These are phyloP conservation scores for Ditylenchus weischeri DNA, from an alignment of 2,888 invertebrate species.

Conservation along the genomic window DNA sequence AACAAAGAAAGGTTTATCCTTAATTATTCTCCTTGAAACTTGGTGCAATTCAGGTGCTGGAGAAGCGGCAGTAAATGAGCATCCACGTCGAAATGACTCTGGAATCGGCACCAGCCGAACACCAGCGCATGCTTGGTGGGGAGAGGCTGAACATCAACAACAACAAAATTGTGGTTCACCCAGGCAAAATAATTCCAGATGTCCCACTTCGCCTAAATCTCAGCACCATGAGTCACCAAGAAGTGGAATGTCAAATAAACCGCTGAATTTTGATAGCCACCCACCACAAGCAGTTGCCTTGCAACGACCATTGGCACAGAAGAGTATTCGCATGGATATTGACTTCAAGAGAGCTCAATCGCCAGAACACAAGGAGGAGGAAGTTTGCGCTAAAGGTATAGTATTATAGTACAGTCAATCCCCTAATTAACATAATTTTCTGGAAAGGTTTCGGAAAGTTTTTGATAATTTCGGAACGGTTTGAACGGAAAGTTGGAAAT, in stretches of 20 bases:
- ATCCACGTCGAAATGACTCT: slow-evolving; percentile 14
- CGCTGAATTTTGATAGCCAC: no score
- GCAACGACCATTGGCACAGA: slow-evolving; percentile 25
- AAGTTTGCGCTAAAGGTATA: slow-evolving; percentile 22
- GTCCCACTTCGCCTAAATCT: no score
- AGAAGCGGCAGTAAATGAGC: slow-evolving; percentile 19
- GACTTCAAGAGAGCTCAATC: slow-evolving; percentile 33
- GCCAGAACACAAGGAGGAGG: slow-evolving; percentile 18
- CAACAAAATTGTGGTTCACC: no score
- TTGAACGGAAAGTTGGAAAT: no score
- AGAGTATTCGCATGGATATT: slow-evolving; percentile 45
- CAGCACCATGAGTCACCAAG: no score
- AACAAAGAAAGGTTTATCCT: background rate
- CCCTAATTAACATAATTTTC: background rate
- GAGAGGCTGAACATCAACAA: slow-evolving; percentile 8
- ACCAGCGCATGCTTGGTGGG: slow-evolving; percentile 19
- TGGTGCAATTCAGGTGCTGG: background rate
- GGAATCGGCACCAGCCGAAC: no score
- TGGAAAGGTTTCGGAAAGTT: no score
- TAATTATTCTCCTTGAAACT: background rate
- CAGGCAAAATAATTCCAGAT: no score
- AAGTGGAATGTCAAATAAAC: no score
- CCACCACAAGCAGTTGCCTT: no score
- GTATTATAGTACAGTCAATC: background rate
- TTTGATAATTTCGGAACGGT: no score